A percentile compares a stretch with the other conserved stretches of the same genome.
phyloP scores from a whole-genome alignment of 2,797 vertebrate species.

The Gymnoscopelus braueri region DNA sequence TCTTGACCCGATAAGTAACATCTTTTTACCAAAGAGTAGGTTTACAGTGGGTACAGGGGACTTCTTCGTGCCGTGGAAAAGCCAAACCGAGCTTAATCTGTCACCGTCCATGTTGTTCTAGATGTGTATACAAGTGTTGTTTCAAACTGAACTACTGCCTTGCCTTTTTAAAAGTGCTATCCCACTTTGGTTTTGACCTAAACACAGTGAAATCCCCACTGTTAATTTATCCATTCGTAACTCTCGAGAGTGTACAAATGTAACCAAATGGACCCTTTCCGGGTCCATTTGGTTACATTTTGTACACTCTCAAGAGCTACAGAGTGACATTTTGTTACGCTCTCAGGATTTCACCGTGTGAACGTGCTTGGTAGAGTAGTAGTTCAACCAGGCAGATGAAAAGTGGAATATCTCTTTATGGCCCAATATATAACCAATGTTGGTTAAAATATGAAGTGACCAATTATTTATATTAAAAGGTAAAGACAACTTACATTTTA shows the following conservation, averaged over 20 bases:
- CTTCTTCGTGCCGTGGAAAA: background rate
- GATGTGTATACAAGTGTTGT: conserved; percentile 6
- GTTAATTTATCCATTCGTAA: too few relatives aligned
- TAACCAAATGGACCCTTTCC: too few relatives aligned
- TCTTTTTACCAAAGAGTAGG: background rate
- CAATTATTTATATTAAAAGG: conserved; percentile 53
- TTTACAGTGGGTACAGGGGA: background rate
- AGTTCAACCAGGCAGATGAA: background rate
- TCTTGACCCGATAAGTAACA: too few relatives aligned
- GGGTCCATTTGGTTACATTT: too few relatives aligned
- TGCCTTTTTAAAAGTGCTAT: conserved; percentile 41
- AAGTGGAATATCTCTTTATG: conserved; percentile 40
- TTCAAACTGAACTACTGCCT: conserved; percentile 44
- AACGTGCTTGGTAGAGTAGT: too few relatives aligned
- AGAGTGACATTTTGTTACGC: too few relatives aligned
- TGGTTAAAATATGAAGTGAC: conserved; percentile 40
- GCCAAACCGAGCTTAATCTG: background rate
- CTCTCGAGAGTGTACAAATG: too few relatives aligned
- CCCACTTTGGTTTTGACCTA: conserved; percentile 4
- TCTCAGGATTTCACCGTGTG: too few relatives aligned
- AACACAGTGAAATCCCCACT: too few relatives aligned
- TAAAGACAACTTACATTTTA: conserved; percentile 20
- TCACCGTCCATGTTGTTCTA: background rate
- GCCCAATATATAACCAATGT: conserved; percentile 31
- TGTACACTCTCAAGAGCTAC: too few relatives aligned